Conservation (phyloP, 2,113 vertebrate species). For the Circaetus cinerascens region DNA sequence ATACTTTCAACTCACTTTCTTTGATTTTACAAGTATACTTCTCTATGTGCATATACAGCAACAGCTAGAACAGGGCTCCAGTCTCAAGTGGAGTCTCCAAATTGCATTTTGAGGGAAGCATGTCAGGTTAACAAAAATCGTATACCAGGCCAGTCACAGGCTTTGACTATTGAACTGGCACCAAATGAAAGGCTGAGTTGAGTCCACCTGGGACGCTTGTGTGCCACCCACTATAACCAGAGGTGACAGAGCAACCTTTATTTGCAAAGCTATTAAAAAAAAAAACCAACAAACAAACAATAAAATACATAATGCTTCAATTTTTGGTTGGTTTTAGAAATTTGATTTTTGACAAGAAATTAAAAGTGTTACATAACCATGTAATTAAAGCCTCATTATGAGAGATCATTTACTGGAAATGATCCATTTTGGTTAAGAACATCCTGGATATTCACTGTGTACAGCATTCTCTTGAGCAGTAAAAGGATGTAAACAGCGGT, state of each 20-base stretch:
- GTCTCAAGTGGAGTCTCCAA: background rate
- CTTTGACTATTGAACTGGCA: background rate
- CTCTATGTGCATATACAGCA: accelerated
- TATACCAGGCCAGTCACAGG: background rate
- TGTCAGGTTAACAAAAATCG: background rate
- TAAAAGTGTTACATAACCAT: background rate
- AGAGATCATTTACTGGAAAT: background rate
- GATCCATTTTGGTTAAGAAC: background rate
- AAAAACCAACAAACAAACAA: too few relatives aligned
- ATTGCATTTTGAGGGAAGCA: background rate
- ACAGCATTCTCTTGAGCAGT: background rate
- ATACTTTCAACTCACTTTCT: accelerated
- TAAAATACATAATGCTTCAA: background rate
- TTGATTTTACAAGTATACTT: background rate
- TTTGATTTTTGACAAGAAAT: background rate
- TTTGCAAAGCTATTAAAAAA: background rate
- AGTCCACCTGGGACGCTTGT: too few relatives aligned
- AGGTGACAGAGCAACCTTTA: background rate
- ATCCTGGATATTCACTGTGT: background rate
- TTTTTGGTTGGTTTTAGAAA: background rate
- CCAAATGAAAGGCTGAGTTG: background rate
- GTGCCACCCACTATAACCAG: background rate
- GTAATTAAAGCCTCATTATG: background rate
- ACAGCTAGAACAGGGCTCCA: background rate
- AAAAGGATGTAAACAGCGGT: background rate